Evolutionary conservation across 2,888 invertebrate genomes (phyloP).

Genomic region (Noctuana brunneofusca): DNA sequence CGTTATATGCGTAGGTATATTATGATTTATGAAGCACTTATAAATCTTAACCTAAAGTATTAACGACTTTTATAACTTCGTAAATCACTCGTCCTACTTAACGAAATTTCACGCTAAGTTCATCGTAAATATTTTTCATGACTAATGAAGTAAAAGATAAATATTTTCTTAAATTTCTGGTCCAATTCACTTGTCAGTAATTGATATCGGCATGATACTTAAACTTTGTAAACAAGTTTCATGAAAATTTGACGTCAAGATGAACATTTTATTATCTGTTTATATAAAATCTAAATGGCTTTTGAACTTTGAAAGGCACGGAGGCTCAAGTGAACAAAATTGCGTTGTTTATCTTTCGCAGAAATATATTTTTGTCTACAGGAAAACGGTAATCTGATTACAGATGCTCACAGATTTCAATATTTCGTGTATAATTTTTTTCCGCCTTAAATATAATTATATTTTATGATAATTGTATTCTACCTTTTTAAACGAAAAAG

Average conservation of each 20-base stretch:
- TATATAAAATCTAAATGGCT: not conserved
- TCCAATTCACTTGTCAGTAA: constrained; percentile 1
- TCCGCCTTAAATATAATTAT: too few species aligned
- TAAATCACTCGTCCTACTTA: not conserved
- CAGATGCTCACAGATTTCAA: too few species aligned
- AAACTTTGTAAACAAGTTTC: constrained; percentile 2
- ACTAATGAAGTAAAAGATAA: constrained; percentile 5
- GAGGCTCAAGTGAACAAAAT: not conserved
- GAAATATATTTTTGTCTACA: too few species aligned
- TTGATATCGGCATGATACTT: not conserved
- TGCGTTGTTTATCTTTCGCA: not conserved
- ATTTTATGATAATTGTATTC: too few species aligned
- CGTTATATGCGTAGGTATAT: too few species aligned
- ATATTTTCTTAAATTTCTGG: not conserved
- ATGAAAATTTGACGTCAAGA: not conserved
- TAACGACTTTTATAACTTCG: not conserved
- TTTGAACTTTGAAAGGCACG: not conserved
- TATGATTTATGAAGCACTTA: too few species aligned
- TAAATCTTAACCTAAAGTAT: not conserved
- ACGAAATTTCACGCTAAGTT: not conserved
- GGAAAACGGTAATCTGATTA: too few species aligned
- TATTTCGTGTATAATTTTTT: too few species aligned
- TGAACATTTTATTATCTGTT: not conserved
- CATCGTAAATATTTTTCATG: constrained; percentile 4
- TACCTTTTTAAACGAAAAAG: too few species aligned